Conservation (phyloP, 1,140 invertebrate species). For the Drosophila orena region DNA sequence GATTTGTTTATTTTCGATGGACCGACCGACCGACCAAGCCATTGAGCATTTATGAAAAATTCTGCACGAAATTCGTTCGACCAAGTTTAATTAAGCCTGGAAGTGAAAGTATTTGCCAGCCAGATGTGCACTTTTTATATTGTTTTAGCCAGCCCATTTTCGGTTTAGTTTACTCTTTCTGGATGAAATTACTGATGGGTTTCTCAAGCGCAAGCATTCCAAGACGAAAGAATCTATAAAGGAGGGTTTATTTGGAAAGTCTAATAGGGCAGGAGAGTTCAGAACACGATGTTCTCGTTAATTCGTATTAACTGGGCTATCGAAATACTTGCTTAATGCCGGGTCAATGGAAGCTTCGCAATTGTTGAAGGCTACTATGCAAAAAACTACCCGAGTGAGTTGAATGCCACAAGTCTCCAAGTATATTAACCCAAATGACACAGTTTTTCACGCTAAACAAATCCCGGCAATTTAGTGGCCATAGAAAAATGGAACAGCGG, state of each 20-base stretch:
- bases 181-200: not conserved
- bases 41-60: constrained; percentile 61
- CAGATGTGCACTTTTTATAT: not conserved
- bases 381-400: not conserved
- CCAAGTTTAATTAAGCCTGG: constrained; percentile 52
- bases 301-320: too few relatives aligned
- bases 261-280: too few relatives aligned
- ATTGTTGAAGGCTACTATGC: not conserved
- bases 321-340: too few relatives aligned
- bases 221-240: not conserved
- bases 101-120: constrained; percentile 39
- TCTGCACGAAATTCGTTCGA: constrained; percentile 38
- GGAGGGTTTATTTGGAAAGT: not conserved
- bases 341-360: too few relatives aligned
- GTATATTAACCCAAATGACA: constrained; percentile 39
- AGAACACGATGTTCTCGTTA: not conserved
- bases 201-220: not conserved
- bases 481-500: constrained; percentile 7
- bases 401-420: constrained; percentile 16
- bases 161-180: not conserved
- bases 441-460: constrained; percentile 46
- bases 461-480: constrained; percentile 42
- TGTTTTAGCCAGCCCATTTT: not conserved
- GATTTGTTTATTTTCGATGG: constrained; percentile 40
- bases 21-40: too few relatives aligned